Percentiles rank a stretch among this genome's conserved stretches.
Conservation (phyloP, 2,113 vertebrate species). For the Chunga burmeisteri region DNA sequence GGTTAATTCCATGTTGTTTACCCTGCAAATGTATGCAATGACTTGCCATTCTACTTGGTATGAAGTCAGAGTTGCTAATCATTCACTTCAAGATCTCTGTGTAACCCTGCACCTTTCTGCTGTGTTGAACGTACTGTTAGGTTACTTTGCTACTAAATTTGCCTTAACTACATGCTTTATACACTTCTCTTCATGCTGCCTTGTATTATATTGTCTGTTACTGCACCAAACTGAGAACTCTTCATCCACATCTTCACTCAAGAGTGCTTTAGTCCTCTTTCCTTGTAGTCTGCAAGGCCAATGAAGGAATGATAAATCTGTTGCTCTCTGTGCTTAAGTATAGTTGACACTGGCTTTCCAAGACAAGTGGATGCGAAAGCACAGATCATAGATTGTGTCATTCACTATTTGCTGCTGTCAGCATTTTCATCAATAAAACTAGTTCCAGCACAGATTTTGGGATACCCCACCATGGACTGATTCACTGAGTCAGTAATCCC, state of each 20-base stretch:
- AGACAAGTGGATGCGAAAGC: neutral
- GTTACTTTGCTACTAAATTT: neutral
- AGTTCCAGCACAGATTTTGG: neutral
- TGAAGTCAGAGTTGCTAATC: neutral
- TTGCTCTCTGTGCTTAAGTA: neutral
- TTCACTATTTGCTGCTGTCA: neutral
- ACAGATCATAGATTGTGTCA: neutral
- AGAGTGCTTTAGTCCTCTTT: neutral
- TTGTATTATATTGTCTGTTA: neutral
- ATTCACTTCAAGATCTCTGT: neutral
- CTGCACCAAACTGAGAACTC: neutral
- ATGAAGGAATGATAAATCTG: neutral
- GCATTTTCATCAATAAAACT: neutral
- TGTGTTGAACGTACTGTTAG: neutral
- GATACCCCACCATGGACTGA: neutral
- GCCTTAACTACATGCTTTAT: neutral
- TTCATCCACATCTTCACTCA: neutral
- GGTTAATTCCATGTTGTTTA: neutral
- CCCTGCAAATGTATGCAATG: neutral
- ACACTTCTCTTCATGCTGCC: neutral
- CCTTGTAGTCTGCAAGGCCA: neutral
- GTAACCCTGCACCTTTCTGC: neutral
- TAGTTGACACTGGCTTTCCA: neutral
- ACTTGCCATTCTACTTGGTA: neutral
- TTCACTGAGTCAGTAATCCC: neutral